phyloP scores from a whole-genome alignment of 1,140 invertebrate species.

The Mizuhopecten yessoensis region DNA sequence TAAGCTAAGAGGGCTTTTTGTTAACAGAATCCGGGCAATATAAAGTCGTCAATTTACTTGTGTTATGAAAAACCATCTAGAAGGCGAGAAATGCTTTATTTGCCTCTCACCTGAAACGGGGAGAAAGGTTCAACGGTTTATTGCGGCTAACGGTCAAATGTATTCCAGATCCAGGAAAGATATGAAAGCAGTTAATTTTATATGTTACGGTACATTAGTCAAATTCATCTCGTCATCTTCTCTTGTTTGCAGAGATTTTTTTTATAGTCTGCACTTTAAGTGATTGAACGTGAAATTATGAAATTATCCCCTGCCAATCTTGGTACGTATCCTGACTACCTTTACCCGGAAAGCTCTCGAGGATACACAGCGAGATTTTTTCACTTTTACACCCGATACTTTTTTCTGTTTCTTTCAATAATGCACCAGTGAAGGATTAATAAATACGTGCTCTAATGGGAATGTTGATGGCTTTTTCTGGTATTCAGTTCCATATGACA shows the following conservation, averaged over 20 bases:
- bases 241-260: slow-evolving; percentile 24
- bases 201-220: slow-evolving; percentile 29
- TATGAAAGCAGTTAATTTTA: slow-evolving; percentile 36
- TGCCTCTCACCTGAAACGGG: neutral
- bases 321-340: neutral
- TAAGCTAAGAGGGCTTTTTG: neutral
- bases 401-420: slow-evolving; percentile 10
- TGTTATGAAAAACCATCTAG: neutral
- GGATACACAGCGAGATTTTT: neutral
- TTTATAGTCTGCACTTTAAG: slow-evolving; percentile 28
- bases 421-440: slow-evolving; percentile 9
- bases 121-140: slow-evolving; percentile 8
- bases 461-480: slow-evolving; percentile 12
- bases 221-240: slow-evolving; percentile 38
- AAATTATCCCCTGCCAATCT: slow-evolving; percentile 12
- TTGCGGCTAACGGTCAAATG: slow-evolving; percentile 14
- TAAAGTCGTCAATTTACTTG: slow-evolving; percentile 13
- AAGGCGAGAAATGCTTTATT: slow-evolving; percentile 19
- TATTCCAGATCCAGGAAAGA: slow-evolving; percentile 31
- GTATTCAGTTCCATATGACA: neutral
- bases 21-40: neutral
- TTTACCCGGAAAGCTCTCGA: neutral
- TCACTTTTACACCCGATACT: neutral
- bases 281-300: slow-evolving; percentile 35
- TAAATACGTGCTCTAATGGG: neutral